Evolutionary conservation across 2,113 vertebrate species (phyloP).

Genomic region (Eublepharis macularius): DNA sequence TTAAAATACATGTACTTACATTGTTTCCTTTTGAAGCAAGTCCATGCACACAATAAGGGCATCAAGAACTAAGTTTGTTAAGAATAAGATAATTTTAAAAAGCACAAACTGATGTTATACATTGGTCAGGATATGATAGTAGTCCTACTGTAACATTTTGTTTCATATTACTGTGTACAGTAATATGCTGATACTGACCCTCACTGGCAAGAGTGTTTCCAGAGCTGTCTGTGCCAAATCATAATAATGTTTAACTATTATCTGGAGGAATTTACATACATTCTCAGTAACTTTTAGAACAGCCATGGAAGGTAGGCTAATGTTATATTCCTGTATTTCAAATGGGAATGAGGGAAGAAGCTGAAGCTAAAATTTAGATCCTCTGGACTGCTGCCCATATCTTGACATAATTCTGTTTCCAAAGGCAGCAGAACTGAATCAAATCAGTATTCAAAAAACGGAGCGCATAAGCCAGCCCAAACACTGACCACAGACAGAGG

Average conservation of each 20-base stretch:
- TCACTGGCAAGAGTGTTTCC: slow-evolving; percentile 78
- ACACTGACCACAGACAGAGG: neutral
- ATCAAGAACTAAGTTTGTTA: slow-evolving; percentile 86
- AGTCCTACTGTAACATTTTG: neutral
- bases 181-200: slow-evolving; percentile 90
- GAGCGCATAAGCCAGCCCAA: neutral
- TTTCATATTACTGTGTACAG: slow-evolving; percentile 72
- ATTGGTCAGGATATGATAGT: neutral
- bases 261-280: neutral
- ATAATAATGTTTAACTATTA: neutral
- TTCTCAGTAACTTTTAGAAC: neutral
- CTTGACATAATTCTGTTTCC: slow-evolving; percentile 2
- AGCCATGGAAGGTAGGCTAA: neutral
- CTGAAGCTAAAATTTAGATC: neutral
- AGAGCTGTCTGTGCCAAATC: slow-evolving; percentile 87
- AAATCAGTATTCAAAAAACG: slow-evolving; percentile 16
- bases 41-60: slow-evolving; percentile 96
- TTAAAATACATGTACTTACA: slow-evolving; percentile 75
- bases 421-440: slow-evolving; percentile 11
- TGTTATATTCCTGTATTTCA: neutral
- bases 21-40: slow-evolving; percentile 84
- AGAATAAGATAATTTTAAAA: slow-evolving; percentile 50
- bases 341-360: no score
- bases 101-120: rapidly evolving
- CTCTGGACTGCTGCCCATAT: neutral